These are phyloP conservation scores for Misgurnus anguillicaudatus DNA, from an alignment of 2,113 vertebrate species.

Conservation along the genomic window DNA sequence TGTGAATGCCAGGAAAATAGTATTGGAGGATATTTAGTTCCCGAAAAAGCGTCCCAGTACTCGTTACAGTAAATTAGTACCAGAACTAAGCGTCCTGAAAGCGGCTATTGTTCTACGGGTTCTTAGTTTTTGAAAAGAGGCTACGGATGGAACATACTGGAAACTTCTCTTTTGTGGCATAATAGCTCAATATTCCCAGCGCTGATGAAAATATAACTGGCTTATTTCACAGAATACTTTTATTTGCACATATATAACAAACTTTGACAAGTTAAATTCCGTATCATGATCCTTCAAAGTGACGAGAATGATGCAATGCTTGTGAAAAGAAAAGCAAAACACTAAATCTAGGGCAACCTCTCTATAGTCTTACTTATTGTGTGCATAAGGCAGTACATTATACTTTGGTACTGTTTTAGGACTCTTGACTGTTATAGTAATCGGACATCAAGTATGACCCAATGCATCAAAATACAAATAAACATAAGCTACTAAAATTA, in stretches of 20 bases:
- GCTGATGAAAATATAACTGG: neutral
- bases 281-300: neutral
- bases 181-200: neutral
- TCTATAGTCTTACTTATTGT: no score
- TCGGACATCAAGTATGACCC: no score
- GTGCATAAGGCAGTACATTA: no score
- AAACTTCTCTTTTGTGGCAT: slow-evolving; percentile 8
- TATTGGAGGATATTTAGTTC: no score
- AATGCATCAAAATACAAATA: no score
- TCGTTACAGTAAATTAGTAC: no score
- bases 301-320: slow-evolving; percentile 12
- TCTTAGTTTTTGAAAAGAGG: neutral
- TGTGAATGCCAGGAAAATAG: no score
- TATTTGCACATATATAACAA: slow-evolving; percentile 1
- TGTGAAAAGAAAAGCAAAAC: neutral
- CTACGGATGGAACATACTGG: neutral
- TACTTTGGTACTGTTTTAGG: no score
- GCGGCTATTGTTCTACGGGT: neutral
- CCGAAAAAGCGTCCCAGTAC: no score
- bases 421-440: no score
- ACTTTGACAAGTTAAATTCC: neutral
- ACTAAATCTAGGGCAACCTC: slow-evolving; percentile 1
- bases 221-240: slow-evolving; percentile 1
- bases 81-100: no score
- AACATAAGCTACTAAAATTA: no score